Evolutionary conservation across 1,140 invertebrate species (phyloP), one percentile per base, ranked within the genome.

Genomic region (Chymomyza costata): DNA sequence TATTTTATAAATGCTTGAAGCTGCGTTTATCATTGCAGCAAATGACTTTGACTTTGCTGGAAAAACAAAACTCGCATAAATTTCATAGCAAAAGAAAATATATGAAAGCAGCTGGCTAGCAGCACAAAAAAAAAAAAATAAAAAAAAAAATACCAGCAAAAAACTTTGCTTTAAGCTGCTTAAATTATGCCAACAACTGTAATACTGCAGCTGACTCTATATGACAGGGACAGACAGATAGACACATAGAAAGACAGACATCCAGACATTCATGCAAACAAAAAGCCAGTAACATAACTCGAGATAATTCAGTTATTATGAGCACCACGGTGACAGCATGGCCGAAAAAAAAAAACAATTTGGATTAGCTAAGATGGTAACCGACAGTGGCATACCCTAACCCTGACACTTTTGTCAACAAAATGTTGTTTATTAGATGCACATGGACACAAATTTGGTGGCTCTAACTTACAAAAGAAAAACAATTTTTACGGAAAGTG

Each of bases 221-320:
- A n/a, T n/a, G n/a, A n/a, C 21, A 3, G 3, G 3, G 8, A 8
- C 21, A 5, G 21, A 25, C 21, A 25, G 21, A 5, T 25, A 3
- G 21, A 8, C 21, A 8, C 8, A 8, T 25, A 3, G 3, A 25
- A 25, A 5, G 3, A 5, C 21, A 25, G 28, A 21, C 31, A 46
- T 30, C 18, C 16, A 25, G 44, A 52, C 50, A n/a, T n/a, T n/a
- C 41, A 45, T n/a, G 45, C 47, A 59, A 64, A 61, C 67, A 35
- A n/a, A n/a, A n/a, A n/a, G n/a, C n/a, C n/a, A n/a, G 57, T 52
- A 45, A 47, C 58, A 80, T 71, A 80, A 60, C 66, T 71, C 38
- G 66, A 56, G 54, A 78, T 78, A 78, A 78, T 67, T 78, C 66
- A 56, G 62, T 78, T 78, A 78, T 78, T 59, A 70, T 45, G 56